Conservation (phyloP, 2,888 invertebrate genomes). For the Protodeltote pygarga region DNA sequence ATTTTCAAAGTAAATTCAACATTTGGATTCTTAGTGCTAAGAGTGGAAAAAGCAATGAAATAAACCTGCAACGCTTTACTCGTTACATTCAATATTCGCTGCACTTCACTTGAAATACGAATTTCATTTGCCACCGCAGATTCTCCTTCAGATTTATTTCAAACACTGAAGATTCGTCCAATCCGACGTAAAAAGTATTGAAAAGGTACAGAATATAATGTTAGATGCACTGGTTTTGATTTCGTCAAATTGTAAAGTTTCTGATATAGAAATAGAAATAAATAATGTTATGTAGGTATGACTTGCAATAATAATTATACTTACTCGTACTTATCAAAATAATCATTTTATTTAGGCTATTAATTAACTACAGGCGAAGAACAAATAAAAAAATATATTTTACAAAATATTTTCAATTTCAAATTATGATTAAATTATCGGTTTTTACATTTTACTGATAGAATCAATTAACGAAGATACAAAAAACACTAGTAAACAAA, state of each 20-base stretch:
- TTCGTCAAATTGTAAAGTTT: slow-evolving; percentile 1
- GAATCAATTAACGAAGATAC: no score
- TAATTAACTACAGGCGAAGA: no score
- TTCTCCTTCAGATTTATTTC: slow-evolving; percentile 51
- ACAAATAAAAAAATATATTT: no score
- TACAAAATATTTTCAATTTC: no score
- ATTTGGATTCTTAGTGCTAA: slow-evolving; percentile 30
- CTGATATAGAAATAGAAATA: slow-evolving; percentile 4
- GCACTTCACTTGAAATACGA: slow-evolving; percentile 46
- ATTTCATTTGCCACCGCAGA: slow-evolving; percentile 48
- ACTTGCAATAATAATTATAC: no score
- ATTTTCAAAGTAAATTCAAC: slow-evolving; percentile 28
- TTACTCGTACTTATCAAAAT: no score
- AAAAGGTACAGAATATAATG: slow-evolving; percentile 48
- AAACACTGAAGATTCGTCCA: slow-evolving; percentile 52
- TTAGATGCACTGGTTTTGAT: slow-evolving; percentile 6
- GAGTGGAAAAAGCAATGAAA: slow-evolving; percentile 41
- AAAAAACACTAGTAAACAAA: no score
- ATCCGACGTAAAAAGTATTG: slow-evolving; percentile 53
- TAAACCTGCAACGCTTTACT: slow-evolving; percentile 44
- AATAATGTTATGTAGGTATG: no score
- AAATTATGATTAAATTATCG: no score
- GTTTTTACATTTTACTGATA: no score
- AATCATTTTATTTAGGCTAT: no score
- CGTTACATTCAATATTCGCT: slow-evolving; percentile 47